Conservation (phyloP, 2,888 invertebrate genomes). For the Empis livida region DNA sequence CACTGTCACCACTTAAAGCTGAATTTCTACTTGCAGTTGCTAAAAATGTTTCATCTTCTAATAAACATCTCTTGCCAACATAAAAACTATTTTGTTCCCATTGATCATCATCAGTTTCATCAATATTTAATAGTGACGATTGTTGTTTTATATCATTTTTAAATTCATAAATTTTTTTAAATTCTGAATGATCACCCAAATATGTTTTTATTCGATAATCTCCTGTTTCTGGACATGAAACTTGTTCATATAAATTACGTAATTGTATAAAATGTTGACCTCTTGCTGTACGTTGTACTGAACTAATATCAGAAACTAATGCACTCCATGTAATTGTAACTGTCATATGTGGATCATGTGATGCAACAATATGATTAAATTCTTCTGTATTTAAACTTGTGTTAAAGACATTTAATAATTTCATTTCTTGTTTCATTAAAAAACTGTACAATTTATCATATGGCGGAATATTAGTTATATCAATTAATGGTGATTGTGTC, state of each 20-base stretch:
- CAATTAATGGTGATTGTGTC: conserved; percentile 18
- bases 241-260: conserved; percentile 29
- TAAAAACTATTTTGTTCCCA: conserved; percentile 32
- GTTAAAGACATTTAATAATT: conserved; percentile 23
- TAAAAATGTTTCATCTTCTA: conserved; percentile 29
- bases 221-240: conserved; percentile 23
- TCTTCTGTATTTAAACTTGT: conserved; percentile 29
- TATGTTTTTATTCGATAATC: conserved; percentile 17
- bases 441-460: conserved; percentile 28
- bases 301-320: conserved; percentile 21
- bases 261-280: conserved; percentile 33
- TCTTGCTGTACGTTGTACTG: conserved; percentile 19
- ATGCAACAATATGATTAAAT: conserved; percentile 29
- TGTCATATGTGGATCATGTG: conserved; percentile 29
- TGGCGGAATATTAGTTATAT: conserved; percentile 20
- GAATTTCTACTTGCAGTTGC: conserved; percentile 3
- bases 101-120: conserved; percentile 24
- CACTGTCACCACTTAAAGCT: not conserved
- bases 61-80: conserved; percentile 29
- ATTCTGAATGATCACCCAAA: conserved; percentile 15
- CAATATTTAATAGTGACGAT: conserved; percentile 3
- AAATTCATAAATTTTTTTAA: conserved; percentile 17
- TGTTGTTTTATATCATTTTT: conserved; percentile 6
- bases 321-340: conserved; percentile 30
- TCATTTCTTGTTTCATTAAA: conserved; percentile 31